phyloP scores from a whole-genome alignment of 2,888 invertebrate genomes.

The Ichneumoninae sp. region DNA sequence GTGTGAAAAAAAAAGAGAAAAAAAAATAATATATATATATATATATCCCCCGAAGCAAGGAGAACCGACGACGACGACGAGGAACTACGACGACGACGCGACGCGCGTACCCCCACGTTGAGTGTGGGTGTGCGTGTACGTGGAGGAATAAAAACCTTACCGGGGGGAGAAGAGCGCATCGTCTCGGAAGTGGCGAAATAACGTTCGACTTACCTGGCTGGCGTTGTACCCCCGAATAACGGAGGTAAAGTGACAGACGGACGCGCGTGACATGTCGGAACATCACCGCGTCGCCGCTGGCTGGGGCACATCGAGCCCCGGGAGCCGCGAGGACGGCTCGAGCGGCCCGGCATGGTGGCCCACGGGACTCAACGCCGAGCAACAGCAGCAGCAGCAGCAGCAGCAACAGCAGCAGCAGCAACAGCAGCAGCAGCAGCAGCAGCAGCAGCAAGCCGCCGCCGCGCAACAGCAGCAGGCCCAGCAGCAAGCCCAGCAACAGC shows the following conservation, averaged over 20 bases:
- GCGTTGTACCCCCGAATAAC: constrained; percentile 59
- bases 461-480: constrained; percentile 85
- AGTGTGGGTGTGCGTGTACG: constrained; percentile 61
- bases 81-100: constrained; percentile 48
- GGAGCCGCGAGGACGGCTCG: constrained; percentile 85
- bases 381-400: constrained; percentile 81
- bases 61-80: constrained; percentile 40
- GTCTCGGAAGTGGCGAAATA: constrained; percentile 45
- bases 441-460: constrained; percentile 83
- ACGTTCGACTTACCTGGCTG: constrained; percentile 47
- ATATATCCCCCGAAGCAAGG: constrained; percentile 27
- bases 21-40: too few relatives aligned
- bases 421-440: constrained; percentile 73
- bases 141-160: neutral
- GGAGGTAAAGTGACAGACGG: constrained; percentile 77
- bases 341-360: constrained; percentile 86
- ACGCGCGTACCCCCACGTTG: constrained; percentile 65
- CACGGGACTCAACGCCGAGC: constrained; percentile 80
- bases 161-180: neutral
- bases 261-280: constrained; percentile 86
- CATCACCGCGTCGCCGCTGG: constrained; percentile 89
- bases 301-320: constrained; percentile 84
- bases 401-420: constrained; percentile 76
- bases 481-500: constrained; percentile 86
- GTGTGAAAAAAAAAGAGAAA: constrained; percentile 21